Conservation (phyloP, 1,140 invertebrate genomes). For the Magallana ariakensis region DNA sequence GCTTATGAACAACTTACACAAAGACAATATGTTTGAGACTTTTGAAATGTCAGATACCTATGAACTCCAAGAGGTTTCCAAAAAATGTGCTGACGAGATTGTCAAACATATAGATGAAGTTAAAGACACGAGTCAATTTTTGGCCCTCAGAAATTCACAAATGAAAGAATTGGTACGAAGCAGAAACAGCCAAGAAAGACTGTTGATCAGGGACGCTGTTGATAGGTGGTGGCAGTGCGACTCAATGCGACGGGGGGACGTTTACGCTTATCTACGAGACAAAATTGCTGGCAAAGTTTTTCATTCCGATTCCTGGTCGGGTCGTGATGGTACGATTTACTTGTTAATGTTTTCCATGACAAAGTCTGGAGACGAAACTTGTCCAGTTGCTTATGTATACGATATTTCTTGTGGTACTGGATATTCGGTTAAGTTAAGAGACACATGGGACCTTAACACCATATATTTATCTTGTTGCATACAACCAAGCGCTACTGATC, state of each 20-base stretch:
- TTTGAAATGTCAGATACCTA: neutral
- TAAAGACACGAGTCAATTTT: neutral
- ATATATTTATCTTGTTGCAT: neutral
- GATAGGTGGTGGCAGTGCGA: constrained; percentile 1
- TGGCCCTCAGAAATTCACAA: neutral
- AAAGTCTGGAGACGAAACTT: neutral
- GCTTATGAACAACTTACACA: neutral
- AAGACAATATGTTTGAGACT: constrained; percentile 28
- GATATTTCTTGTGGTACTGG: neutral
- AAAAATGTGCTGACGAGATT: constrained; percentile 13
- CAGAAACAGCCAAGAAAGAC: neutral
- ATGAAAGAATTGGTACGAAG: neutral
- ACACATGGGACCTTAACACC: neutral
- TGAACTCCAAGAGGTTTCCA: neutral
- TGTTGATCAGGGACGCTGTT: neutral
- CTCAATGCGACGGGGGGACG: neutral
- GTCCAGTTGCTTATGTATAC: neutral
- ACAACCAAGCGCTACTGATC: neutral
- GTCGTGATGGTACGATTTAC: neutral
- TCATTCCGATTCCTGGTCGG: neutral
- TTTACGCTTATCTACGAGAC: neutral
- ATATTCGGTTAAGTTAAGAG: neutral
- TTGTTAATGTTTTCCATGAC: neutral
- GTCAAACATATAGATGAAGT: neutral
- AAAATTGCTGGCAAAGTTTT: constrained; percentile 5